Percentiles rank a stretch among this genome's conserved stretches.
Evolutionary conservation across 2,888 invertebrate species (phyloP).

Genomic region (Campopleginae sp.): DNA sequence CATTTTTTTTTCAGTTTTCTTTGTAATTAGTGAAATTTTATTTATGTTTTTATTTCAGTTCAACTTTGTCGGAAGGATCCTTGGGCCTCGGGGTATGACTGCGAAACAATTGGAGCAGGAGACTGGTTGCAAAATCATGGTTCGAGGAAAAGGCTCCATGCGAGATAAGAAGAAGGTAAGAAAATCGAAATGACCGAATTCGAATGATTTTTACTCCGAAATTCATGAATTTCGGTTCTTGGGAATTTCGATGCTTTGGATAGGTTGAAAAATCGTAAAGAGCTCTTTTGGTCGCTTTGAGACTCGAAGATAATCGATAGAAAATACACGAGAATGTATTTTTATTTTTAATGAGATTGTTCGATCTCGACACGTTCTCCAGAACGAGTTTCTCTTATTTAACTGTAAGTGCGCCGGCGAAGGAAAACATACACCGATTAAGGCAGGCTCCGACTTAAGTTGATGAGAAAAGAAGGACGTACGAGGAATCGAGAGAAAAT

Average conservation of each 20-base stretch:
- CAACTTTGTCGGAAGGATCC: slow-evolving; percentile 99
- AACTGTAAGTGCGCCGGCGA: slow-evolving; percentile 24
- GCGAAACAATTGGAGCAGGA: slow-evolving; percentile 99
- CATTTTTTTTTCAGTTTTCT: not conserved
- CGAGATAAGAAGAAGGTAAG: slow-evolving; percentile 99
- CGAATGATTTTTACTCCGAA: not conserved
- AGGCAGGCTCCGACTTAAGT: slow-evolving; percentile 37
- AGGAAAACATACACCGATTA: slow-evolving; percentile 61
- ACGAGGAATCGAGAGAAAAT: slow-evolving; percentile 3
- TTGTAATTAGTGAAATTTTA: not conserved
- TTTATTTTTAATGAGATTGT: not conserved
- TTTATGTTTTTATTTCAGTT: slow-evolving; percentile 90
- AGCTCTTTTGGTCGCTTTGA: not conserved
- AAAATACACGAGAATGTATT: slow-evolving; percentile 12
- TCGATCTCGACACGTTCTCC: slow-evolving; percentile 16
- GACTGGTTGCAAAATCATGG: slow-evolving; percentile 99
- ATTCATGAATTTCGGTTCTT: not conserved
- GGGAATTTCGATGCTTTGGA: not conserved
- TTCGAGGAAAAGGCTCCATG: slow-evolving; percentile 99
- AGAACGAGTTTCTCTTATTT: slow-evolving; percentile 37
- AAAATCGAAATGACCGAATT: slow-evolving; percentile 49
- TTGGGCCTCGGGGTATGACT: slow-evolving; percentile 99
- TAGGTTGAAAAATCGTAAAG: not conserved
- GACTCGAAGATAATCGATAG: slow-evolving; percentile 6
- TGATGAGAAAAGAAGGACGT: slow-evolving; percentile 21